phyloP scores from a whole-genome alignment of 2,888 invertebrate species.

The Leptopilina drosophilae region DNA sequence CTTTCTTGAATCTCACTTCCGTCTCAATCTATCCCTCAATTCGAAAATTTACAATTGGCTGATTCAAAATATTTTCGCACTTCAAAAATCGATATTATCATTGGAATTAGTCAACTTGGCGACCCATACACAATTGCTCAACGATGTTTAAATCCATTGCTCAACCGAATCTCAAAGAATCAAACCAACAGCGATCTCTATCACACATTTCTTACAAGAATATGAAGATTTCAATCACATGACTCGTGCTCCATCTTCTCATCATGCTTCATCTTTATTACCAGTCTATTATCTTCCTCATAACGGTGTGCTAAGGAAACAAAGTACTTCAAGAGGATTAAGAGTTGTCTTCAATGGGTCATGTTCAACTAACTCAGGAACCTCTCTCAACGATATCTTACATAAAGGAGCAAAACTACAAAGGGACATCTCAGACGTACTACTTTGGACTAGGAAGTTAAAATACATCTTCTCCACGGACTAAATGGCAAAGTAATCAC shows the following conservation, averaged over 20 bases:
- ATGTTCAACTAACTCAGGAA: slow-evolving; percentile 41
- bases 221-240: background rate
- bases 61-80: background rate
- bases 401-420: background rate
- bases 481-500: no score
- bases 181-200: background rate
- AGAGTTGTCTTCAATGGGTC: slow-evolving; percentile 66
- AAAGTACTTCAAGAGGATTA: slow-evolving; percentile 64
- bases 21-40: background rate
- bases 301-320: slow-evolving; percentile 65
- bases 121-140: background rate
- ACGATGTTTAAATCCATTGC: background rate
- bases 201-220: background rate
- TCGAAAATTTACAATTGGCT: background rate
- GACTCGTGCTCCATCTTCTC: background rate
- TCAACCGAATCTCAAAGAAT: background rate
- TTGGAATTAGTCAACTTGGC: background rate
- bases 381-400: background rate
- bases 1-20: background rate
- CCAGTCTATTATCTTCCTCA: slow-evolving; percentile 42
- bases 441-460: background rate
- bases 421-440: background rate
- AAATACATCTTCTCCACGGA: background rate
- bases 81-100: background rate
- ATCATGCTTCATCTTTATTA: background rate